Evolutionary conservation across 2,888 invertebrate species (phyloP).

Genomic region (Heliconius ethilla): DNA sequence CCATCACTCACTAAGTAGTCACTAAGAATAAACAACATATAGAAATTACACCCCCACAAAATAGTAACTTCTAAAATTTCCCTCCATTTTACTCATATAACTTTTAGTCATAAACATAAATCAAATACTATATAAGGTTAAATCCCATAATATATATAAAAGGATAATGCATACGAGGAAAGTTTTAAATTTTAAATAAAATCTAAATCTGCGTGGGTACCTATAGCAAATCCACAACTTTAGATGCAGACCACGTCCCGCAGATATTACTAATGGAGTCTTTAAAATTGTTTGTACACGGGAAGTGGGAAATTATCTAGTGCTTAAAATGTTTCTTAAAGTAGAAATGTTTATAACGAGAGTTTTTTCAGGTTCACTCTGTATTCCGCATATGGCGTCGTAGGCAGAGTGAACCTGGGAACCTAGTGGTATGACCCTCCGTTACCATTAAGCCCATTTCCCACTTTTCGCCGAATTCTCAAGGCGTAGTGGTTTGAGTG

Average conservation of each 20-base stretch:
- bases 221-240: slow-evolving; percentile 48
- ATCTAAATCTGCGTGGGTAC: slow-evolving; percentile 16
- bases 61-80: neutral
- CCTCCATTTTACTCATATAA: too few relatives aligned
- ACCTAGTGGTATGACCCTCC: neutral
- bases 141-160: neutral
- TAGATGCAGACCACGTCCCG: slow-evolving; percentile 53
- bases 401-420: neutral
- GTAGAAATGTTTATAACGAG: neutral
- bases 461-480: neutral
- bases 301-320: slow-evolving; percentile 27
- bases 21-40: too few relatives aligned
- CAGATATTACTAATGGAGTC: slow-evolving; percentile 55
- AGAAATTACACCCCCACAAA: neutral
- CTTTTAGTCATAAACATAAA: too few relatives aligned
- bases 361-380: neutral
- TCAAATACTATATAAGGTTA: neutral
- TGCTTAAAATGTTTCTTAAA: slow-evolving; percentile 13
- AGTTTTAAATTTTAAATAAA: slow-evolving; percentile 21
- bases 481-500: neutral
- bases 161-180: slow-evolving; percentile 8
- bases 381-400: too few relatives aligned
- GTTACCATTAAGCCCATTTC: neutral
- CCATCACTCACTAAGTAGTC: too few relatives aligned
- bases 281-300: slow-evolving; percentile 53